Percentiles rank a stretch among this genome's conserved stretches.
Evolutionary conservation across 2,113 vertebrate genomes (phyloP).

Genomic region (Orientallactaga bullata): DNA sequence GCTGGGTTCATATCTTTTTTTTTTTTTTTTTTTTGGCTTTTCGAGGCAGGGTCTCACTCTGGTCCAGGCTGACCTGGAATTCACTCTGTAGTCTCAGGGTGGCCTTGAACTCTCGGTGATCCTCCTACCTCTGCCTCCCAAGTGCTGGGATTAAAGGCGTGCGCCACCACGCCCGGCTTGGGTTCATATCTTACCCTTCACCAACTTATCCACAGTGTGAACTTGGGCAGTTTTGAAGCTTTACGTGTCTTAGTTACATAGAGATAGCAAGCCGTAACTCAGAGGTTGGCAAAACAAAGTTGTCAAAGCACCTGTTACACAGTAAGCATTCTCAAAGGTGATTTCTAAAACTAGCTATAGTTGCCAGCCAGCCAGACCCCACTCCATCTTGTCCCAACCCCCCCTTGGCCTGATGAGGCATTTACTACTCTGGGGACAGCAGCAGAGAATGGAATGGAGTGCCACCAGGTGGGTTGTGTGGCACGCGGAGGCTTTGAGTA

Average conservation of each 20-base stretch:
- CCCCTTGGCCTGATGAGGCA: background rate
- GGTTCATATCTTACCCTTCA: background rate
- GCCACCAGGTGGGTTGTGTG: conserved; percentile 39
- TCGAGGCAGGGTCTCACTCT: too few relatives aligned
- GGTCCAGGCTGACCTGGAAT: too few relatives aligned
- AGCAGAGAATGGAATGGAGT: conserved; percentile 10
- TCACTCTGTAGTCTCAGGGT: too few relatives aligned
- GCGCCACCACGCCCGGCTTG: too few relatives aligned
- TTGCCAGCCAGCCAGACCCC: conserved; percentile 8
- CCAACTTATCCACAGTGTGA: too few relatives aligned
- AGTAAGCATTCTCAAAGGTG: conserved; percentile 15
- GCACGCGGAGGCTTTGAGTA: conserved; percentile 67
- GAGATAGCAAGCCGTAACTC: background rate
- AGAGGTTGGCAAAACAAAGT: conserved; percentile 5
- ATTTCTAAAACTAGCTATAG: conserved; percentile 49
- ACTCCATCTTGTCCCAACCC: background rate
- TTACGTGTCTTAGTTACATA: background rate
- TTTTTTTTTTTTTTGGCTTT: too few relatives aligned
- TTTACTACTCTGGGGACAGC: background rate
- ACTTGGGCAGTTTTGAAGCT: background rate
- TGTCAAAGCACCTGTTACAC: conserved; percentile 13
- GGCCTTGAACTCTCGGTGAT: too few relatives aligned
- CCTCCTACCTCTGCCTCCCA: too few relatives aligned
- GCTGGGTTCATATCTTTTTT: conserved; percentile 29
- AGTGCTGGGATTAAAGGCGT: too few relatives aligned